These are phyloP conservation scores for Coboldia fuscipes DNA, from an alignment of 1,140 invertebrate species.

Conservation along the genomic window DNA sequence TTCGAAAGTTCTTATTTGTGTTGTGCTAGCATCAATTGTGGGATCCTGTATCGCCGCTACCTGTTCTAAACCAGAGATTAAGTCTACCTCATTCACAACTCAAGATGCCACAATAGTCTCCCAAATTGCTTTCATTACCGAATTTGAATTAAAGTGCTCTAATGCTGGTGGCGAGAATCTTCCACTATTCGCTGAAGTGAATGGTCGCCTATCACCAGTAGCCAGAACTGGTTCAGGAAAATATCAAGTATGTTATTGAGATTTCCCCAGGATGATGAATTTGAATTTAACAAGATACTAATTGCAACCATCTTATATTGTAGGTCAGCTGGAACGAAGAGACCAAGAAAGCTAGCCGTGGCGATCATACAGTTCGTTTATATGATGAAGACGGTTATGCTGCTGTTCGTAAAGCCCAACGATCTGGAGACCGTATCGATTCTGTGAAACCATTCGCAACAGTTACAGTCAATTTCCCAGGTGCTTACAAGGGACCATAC, in stretches of 20 bases:
- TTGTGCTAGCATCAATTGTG: background rate
- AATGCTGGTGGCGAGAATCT: constrained; percentile 35
- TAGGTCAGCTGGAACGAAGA: constrained; percentile 87
- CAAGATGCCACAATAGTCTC: constrained; percentile 76
- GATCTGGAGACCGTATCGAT: constrained; percentile 39
- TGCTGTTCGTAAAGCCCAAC: constrained; percentile 49
- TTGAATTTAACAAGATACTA: background rate
- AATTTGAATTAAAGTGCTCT: constrained; percentile 47
- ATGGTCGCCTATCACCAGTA: constrained; percentile 58
- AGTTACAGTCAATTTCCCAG: constrained; percentile 57
- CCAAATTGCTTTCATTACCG: constrained; percentile 55
- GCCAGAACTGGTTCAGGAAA: constrained; percentile 50
- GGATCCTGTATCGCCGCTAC: constrained; percentile 4
- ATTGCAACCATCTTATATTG: constrained; percentile 5
- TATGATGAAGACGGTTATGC: constrained; percentile 83
- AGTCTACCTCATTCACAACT: constrained; percentile 58
- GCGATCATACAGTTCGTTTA: constrained; percentile 57
- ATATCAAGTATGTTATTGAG: constrained; percentile 41
- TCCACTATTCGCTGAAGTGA: constrained; percentile 67
- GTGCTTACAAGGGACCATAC: constrained; percentile 77
- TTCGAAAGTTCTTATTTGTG: background rate
- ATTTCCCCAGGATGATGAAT: background rate
- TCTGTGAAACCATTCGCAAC: constrained; percentile 50
- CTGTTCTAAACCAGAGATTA: constrained; percentile 39
- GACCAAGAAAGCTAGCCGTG: constrained; percentile 51